Evolutionary conservation across 92 coral and sea anemone genomes (phyloP), one percentile per base, ranked within the genome.

Genomic region (Epizoanthus ramosus): DNA sequence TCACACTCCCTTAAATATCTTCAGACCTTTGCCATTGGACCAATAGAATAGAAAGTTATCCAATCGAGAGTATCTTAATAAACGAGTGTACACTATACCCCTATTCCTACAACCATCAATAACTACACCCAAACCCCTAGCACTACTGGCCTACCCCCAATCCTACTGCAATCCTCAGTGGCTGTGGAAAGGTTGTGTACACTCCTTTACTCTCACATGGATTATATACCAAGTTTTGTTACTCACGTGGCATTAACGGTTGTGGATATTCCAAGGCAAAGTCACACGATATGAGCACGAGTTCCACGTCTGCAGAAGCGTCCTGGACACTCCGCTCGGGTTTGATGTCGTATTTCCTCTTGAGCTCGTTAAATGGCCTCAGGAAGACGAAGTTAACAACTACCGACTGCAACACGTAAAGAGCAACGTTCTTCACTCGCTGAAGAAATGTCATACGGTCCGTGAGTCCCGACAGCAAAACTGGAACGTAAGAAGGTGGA

Each of bases 221-320:
- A 28, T 28, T 28, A 28, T 28, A 28, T 28, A 28, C 31, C 31
- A 28, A 28, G 31, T 28, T n/a, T n/a, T n/a, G n/a, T n/a, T 59
- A 18, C 92, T 15, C 56, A 92, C 96, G 86, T 85, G 96, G 96
- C 24, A 87, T 33, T 8, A 92, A 43, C 57, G 93, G 96, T 21
- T 89, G 89, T 23, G 96, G 87, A 74, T 90, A 80, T 35, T 92
- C 93, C 85, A 92, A 54, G 6, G 90, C 93, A 52, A 85, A 82
- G 76, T 90, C 92, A 37, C 87, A 85, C 19, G 63, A 22, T 23
- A 82, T 69, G 13, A 92, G 71, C 17, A 84, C 68, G 39, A 92
- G 77, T 70, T 92, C 97, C 13, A 83, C 89, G 28, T 87, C 87
- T 15, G 57, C 73, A 6, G 75, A 19, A 18, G 89, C 84, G 14